Conservation (phyloP, 1,140 invertebrate genomes). For the Pachyrhynchus sulphureomaculatus region DNA sequence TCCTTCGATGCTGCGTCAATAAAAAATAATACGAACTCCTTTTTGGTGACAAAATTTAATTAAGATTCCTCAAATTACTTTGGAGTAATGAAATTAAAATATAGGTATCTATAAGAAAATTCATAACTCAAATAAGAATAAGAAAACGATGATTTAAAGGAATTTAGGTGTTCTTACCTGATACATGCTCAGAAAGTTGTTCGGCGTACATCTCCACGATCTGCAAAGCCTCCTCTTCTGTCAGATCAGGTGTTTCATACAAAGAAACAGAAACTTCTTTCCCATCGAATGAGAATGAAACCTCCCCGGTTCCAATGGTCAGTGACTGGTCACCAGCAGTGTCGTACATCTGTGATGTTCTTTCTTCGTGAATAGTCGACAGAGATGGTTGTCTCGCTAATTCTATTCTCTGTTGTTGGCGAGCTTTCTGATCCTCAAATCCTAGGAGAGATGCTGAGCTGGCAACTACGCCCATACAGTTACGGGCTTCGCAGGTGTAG, state of each 20-base stretch:
- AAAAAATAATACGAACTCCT: too few relatives aligned
- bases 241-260: constrained; percentile 89
- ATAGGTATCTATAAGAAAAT: too few relatives aligned
- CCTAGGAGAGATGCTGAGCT: constrained; percentile 85
- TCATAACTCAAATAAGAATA: too few relatives aligned
- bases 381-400: constrained; percentile 76
- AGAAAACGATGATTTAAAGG: too few relatives aligned
- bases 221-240: constrained; percentile 86
- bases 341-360: constrained; percentile 84
- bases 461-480: constrained; percentile 88
- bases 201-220: constrained; percentile 93
- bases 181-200: constrained; percentile 84
- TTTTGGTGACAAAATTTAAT: too few relatives aligned
- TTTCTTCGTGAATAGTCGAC: constrained; percentile 87
- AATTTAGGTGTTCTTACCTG: too few relatives aligned
- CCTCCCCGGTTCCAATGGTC: constrained; percentile 76
- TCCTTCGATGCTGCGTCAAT: too few relatives aligned
- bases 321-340: constrained; percentile 72
- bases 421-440: constrained; percentile 71
- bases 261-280: constrained; percentile 88
- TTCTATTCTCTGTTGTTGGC: constrained; percentile 54
- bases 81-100: too few relatives aligned
- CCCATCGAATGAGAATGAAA: constrained; percentile 87
- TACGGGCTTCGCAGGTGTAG: constrained; percentile 90
- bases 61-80: too few relatives aligned